Evolutionary conservation across 2,113 vertebrate species (phyloP), one percentile per base, ranked within the genome.

Genomic region (Onychorhynchus coronatus): DNA sequence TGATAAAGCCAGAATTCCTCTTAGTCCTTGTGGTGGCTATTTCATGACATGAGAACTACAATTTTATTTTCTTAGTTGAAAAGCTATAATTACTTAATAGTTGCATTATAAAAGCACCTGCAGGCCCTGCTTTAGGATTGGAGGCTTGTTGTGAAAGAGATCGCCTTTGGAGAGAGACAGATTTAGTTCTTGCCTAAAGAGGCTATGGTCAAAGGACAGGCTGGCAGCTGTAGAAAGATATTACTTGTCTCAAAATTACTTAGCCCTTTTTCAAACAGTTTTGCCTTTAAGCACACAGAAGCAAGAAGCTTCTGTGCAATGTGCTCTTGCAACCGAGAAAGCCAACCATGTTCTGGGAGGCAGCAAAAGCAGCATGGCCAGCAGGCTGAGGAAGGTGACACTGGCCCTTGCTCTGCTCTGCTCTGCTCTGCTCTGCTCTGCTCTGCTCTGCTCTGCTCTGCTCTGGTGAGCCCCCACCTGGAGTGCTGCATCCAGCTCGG

Each of bases 41-140:
- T 81, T 75, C 68, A 30, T 72, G 24, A 44, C 47, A 70, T 9
- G 10, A 91, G 30, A 91, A 33, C 14, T 31, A 21, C 27, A 71
- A 37, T 95, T 86, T 71, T 81, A 81, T 73, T 88, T 73, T 91
- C n/a, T 44, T 65, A 44, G 27, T 58, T 85, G 42, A 77, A 81
- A 90, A 92, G 20, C 23, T 67, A 13, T 47, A 76, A 73, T 49
- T 81, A 58, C 30, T 56, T 56, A 88, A 84, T 33, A 77, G 33
- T 59, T 85, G 14, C 82, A 27, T 47, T 85, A 41, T 22, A 44
- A 77, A 81, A 86, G 14, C 12, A 62, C 9, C 14, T 1, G 0
- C 41, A 66, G 58, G 31, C 15, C 28, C 20, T 75, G 16, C 37
- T 92, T 77, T 85, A 72, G 18, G 42, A 35, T 22, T 65, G 30